Conservation (phyloP, 92 coral and sea anemone species). For the Parazoanthus swiftii region DNA sequence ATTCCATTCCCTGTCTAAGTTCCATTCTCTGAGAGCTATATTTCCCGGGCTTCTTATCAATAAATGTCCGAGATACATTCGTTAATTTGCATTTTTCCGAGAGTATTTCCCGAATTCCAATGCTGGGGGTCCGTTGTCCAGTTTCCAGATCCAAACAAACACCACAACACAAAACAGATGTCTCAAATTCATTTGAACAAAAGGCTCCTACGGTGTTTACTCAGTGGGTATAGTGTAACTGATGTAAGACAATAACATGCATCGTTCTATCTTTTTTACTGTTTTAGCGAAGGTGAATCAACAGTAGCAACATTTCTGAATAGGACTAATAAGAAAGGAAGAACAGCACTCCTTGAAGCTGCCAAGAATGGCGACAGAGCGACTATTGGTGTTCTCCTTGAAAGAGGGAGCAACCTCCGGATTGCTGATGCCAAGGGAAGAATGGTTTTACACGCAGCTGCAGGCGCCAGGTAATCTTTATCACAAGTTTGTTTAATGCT, state of each 20-base stretch:
- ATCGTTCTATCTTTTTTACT: not conserved
- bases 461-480: conserved; percentile 15
- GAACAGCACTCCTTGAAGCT: conserved; percentile 27
- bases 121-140: too few species aligned
- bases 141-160: too few species aligned
- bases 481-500: not conserved
- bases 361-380: conserved; percentile 18
- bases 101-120: too few species aligned
- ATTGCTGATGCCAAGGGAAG: conserved; percentile 14
- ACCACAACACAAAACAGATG: not conserved
- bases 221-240: too few species aligned
- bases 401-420: not conserved
- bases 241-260: not conserved
- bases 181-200: too few species aligned
- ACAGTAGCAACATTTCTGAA: not conserved
- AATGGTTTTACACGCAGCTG: conserved; percentile 24
- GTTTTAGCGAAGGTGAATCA: conserved; percentile 4
- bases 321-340: conserved; percentile 19
- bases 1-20: too few species aligned
- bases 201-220: not conserved
- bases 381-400: not conserved
- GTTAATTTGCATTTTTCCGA: too few species aligned
- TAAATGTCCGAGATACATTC: not conserved
- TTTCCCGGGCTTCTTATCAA: not conserved
- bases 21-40: not conserved